These are phyloP conservation scores for Zygaena filipendulae DNA, from an alignment of 2,888 invertebrate species.

Conservation along the genomic window DNA sequence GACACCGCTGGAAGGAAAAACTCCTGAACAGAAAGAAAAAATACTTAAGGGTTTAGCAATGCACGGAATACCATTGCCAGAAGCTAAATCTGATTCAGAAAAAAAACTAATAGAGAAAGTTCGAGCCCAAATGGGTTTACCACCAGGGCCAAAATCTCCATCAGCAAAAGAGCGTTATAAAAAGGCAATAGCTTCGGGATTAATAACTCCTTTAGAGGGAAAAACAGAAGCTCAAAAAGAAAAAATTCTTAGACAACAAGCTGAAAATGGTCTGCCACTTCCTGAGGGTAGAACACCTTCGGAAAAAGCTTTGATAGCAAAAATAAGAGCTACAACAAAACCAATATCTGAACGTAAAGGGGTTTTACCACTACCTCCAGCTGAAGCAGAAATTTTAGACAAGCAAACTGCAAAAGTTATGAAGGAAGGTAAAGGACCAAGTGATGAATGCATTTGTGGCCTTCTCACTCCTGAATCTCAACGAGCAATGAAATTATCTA, in stretches of 20 bases:
- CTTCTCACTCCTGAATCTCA: conserved; percentile 21
- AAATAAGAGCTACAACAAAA: conserved; percentile 13
- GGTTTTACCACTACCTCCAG: too few species aligned
- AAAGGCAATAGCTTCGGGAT: conserved; percentile 17
- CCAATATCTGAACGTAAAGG: conserved; percentile 3
- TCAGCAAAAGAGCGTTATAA: conserved; percentile 15
- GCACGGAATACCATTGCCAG: conserved; percentile 22
- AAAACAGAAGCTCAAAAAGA: conserved; percentile 21
- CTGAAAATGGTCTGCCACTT: conserved; percentile 20
- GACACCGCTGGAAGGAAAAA: conserved; percentile 20
- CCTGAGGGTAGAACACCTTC: conserved; percentile 24
- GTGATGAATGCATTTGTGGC: conserved; percentile 27
- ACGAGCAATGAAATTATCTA: conserved; percentile 8
- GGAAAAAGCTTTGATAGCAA: conserved; percentile 19
- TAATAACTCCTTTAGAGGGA: conserved; percentile 24
- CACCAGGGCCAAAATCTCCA: conserved; percentile 18
- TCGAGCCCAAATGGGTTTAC: conserved; percentile 21
- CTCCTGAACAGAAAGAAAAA: conserved; percentile 20
- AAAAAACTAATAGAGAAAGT: conserved; percentile 20
- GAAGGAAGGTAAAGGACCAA: conserved; percentile 26
- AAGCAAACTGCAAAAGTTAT: conserved; percentile 22
- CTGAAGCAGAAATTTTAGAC: conserved; percentile 18
- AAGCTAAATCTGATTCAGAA: conserved; percentile 22
- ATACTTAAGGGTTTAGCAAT: conserved; percentile 18
- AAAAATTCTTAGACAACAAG: conserved; percentile 19